Evolutionary conservation across 2,113 vertebrate species (phyloP).

Genomic region (Etheostoma cragini): DNA sequence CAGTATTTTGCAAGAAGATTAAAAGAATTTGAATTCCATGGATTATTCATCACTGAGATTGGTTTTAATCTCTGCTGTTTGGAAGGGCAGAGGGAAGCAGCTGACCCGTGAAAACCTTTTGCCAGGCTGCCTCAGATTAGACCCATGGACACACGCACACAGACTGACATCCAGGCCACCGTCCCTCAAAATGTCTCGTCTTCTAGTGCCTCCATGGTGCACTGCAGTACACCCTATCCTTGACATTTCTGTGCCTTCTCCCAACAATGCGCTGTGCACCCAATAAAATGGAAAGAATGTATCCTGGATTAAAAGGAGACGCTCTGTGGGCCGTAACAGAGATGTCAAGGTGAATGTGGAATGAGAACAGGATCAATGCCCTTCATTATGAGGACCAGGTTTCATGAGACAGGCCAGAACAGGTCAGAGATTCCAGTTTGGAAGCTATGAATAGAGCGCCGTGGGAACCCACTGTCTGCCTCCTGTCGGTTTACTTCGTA

Average conservation of each 20-base stretch:
- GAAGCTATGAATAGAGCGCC: constrained; percentile 75
- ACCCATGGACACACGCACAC: constrained; percentile 15
- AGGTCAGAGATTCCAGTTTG: constrained; percentile 76
- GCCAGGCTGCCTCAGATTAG: constrained; percentile 63
- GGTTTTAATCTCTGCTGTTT: constrained; percentile 69
- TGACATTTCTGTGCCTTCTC: constrained; percentile 32
- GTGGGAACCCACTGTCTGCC: constrained; percentile 72
- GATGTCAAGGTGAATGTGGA: constrained; percentile 74
- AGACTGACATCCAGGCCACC: constrained; percentile 12
- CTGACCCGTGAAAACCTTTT: constrained; percentile 77
- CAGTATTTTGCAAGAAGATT: constrained; percentile 36
- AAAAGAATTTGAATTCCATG: constrained; percentile 52
- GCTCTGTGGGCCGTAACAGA: constrained; percentile 63
- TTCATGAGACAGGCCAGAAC: constrained; percentile 77
- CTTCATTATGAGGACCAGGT: constrained; percentile 74
- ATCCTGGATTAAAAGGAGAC: constrained; percentile 53
- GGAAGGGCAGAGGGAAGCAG: constrained; percentile 63
- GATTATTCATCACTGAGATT: constrained; percentile 78
- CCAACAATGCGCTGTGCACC: constrained; percentile 17
- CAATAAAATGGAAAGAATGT: constrained; percentile 48
- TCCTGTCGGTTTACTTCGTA: constrained; percentile 55
- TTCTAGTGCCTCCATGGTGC: background rate
- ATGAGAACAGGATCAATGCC: constrained; percentile 70
- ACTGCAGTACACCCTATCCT: background rate
- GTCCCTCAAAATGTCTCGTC: constrained; percentile 22